A percentile compares a stretch with the other conserved stretches of the same genome.
These are phyloP conservation scores for Ornithoptera priamus DNA, from an alignment of 2,888 invertebrate genomes.

Conservation along the genomic window DNA sequence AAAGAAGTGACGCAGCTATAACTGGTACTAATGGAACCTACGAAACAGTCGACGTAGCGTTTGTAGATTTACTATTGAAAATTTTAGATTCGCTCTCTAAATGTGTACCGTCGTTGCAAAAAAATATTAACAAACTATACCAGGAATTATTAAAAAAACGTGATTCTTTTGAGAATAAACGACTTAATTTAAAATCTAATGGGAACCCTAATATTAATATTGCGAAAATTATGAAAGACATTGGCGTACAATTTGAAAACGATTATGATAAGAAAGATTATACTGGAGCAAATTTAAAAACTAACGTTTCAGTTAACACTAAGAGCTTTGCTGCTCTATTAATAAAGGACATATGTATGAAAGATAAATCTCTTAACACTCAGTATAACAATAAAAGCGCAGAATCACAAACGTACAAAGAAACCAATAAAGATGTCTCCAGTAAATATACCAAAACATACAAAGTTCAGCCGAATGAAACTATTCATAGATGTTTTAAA, in stretches of 20 bases:
- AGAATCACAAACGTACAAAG: slow-evolving; percentile 2
- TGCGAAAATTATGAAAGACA: slow-evolving; percentile 21
- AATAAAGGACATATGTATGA: background rate
- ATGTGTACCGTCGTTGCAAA: slow-evolving; percentile 46
- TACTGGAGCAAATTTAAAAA: background rate
- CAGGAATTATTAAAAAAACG: slow-evolving; percentile 54
- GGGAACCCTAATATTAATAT: slow-evolving; percentile 25
- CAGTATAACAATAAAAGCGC: background rate
- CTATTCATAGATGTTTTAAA: slow-evolving; percentile 38
- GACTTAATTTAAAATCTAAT: slow-evolving; percentile 16
- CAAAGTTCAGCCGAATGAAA: slow-evolving; percentile 43
- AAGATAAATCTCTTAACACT: slow-evolving; percentile 3
- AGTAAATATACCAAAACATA: slow-evolving; percentile 34
- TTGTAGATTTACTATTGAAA: slow-evolving; percentile 57
- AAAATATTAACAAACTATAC: slow-evolving; percentile 58
- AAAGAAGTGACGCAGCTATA: background rate
- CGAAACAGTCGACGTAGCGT: slow-evolving; percentile 59
- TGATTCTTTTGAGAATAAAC: slow-evolving; percentile 44
- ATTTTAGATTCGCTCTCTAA: slow-evolving; percentile 36
- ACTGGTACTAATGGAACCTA: slow-evolving; percentile 41
- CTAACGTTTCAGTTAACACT: slow-evolving; percentile 17
- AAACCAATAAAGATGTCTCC: background rate
- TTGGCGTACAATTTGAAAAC: slow-evolving; percentile 11
- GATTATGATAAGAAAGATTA: background rate
- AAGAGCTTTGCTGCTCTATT: slow-evolving; percentile 13